Evolutionary conservation across 2,888 invertebrate species (phyloP).

Genomic region (Agriotes lineatus): DNA sequence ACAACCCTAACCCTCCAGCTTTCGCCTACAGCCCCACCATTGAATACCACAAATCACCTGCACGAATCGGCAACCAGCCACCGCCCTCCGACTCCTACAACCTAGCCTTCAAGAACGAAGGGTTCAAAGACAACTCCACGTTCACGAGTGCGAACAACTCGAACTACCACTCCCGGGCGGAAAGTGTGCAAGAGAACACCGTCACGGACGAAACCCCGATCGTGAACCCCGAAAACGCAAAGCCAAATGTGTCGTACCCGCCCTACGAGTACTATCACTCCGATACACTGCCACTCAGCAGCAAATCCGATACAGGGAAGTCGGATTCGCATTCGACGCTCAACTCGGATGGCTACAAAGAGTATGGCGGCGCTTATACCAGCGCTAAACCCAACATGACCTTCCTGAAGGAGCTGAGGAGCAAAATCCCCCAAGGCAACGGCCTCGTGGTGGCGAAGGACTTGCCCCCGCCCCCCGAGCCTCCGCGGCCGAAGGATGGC

Average conservation of each 20-base stretch:
- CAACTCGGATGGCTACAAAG: conserved; percentile 64
- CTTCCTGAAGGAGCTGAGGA: conserved; percentile 75
- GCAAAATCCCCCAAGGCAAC: conserved; percentile 71
- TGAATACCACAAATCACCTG: conserved; percentile 62
- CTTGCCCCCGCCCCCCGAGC: conserved; percentile 69
- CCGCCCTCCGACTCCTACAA: conserved; percentile 64
- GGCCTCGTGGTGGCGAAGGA: conserved; percentile 49
- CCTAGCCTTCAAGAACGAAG: conserved; percentile 87
- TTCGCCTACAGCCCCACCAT: conserved; percentile 61
- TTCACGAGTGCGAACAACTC: conserved; percentile 80
- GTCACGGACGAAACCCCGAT: conserved; percentile 79
- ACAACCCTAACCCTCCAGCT: conserved; percentile 72
- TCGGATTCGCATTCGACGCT: conserved; percentile 72
- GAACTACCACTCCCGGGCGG: conserved; percentile 67
- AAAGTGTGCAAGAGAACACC: conserved; percentile 62
- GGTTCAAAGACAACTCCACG: conserved; percentile 87
- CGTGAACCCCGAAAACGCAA: conserved; percentile 69
- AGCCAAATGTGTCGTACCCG: conserved; percentile 70
- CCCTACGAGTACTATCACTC: conserved; percentile 76
- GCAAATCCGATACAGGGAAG: conserved; percentile 56
- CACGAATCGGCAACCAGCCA: conserved; percentile 57
- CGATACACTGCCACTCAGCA: conserved; percentile 72
- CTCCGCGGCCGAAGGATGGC: conserved; percentile 63
- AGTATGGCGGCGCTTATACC: conserved; percentile 62
- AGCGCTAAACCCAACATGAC: conserved; percentile 68